Evolutionary conservation across 2,113 vertebrate genomes (phyloP).

Genomic region (Zosterops pallidus): DNA sequence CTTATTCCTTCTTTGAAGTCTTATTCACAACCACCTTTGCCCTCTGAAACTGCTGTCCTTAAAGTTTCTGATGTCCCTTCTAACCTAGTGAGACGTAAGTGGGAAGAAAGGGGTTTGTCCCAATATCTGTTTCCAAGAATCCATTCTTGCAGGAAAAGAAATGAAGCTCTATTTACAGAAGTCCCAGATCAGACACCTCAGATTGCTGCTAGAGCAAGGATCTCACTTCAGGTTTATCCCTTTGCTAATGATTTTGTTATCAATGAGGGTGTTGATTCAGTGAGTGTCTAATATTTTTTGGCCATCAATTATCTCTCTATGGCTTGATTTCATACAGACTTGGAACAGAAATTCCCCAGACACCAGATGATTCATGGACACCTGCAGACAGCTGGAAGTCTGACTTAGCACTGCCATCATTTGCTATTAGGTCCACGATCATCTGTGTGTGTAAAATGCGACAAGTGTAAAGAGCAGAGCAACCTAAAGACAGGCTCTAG

Average conservation of each 20-base stretch:
- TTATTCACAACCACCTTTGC: neutral
- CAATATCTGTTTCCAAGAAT: neutral
- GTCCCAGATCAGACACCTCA: neutral
- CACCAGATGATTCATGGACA: neutral
- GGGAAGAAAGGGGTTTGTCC: neutral
- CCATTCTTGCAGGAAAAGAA: neutral
- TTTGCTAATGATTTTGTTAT: neutral
- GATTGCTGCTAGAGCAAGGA: neutral
- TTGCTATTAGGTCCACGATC: neutral
- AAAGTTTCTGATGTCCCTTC: neutral
- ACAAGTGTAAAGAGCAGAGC: neutral
- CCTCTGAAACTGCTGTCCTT: neutral
- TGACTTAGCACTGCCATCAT: neutral
- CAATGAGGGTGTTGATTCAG: neutral
- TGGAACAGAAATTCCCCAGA: neutral
- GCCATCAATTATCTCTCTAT: neutral
- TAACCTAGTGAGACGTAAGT: neutral
- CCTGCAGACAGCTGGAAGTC: neutral
- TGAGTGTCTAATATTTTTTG: neutral
- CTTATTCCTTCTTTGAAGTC: neutral
- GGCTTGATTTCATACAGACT: neutral
- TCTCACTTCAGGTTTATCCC: neutral
- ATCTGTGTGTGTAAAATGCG: neutral
- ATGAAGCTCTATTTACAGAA: neutral
- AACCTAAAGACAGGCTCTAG: neutral